Evolutionary conservation across 2,113 vertebrate genomes (phyloP).

Genomic region (Conger conger): DNA sequence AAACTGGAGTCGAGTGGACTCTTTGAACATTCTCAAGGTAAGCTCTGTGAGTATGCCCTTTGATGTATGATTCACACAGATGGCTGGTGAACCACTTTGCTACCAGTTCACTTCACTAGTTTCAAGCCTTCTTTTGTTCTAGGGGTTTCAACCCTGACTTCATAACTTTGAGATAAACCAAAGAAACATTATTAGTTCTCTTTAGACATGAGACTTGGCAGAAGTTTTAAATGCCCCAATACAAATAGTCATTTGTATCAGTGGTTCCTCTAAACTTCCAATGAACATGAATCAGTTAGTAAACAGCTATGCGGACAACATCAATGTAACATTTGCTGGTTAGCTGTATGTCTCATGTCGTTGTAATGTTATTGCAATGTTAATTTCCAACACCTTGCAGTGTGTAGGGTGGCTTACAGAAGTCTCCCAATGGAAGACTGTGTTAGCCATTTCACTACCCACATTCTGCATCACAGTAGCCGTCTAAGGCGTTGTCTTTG

Average conservation of each 20-base stretch:
- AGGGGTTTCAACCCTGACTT: background rate
- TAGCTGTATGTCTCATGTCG: background rate
- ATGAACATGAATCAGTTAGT: background rate
- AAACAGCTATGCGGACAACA: background rate
- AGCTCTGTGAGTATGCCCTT: background rate
- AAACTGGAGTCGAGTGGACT: background rate
- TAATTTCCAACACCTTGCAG: no score
- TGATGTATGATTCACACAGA: background rate
- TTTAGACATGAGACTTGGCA: background rate
- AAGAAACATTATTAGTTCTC: background rate
- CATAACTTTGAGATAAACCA: background rate
- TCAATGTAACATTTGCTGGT: background rate
- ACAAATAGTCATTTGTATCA: background rate
- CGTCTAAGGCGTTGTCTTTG: no score
- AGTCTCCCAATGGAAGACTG: no score
- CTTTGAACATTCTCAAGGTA: background rate
- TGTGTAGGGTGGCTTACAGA: no score
- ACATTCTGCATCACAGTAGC: no score
- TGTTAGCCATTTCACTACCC: no score
- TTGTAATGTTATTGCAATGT: no score
- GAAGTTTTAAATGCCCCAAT: background rate
- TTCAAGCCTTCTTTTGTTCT: background rate
- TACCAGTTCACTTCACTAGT: background rate
- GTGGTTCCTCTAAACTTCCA: background rate
- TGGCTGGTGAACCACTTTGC: background rate